Base-by-base conservation (phyloP, 1,140 invertebrate species). In the Cryptotermes secundus region DNA sequence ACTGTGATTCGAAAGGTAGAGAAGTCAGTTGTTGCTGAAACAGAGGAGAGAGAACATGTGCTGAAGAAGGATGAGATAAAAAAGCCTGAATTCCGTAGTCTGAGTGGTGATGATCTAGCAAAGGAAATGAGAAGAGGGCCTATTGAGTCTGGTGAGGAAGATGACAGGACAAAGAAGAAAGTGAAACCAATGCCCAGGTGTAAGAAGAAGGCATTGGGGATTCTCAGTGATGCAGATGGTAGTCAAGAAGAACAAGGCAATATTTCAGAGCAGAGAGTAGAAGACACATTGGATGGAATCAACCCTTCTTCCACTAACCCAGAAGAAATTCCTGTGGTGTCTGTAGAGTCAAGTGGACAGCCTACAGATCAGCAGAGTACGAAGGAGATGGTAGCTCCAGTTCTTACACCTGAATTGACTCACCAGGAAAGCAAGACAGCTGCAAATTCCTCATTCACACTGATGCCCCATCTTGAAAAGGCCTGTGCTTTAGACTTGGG, bases 381-480 rank as follows among this genome's bases (percentile, higher is more conserved):
- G 26, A 49, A 82, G 59, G 59, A 72, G 1, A 72, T 72, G 59
- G 59, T 72, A 26, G 59, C 59, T 31, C 59, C 59, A 31, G 26
- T 72, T n/a, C 59, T 72, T 26, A 72, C n/a, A 31, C 59, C 85
- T n/a, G 81, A 84, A 87, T 89, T 88, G 42, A 31, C 14, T 12
- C 59, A 31, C 1, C 59, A 72, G 59, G 83, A 86, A 86, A 82
- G n/a, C 53, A 82, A 45, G 19, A 34, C 38, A 34, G 81, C 35
- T 82, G 38, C 35, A 82, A 59, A 34, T 82, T n/a, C 42, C n/a
- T 72, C 59, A 82, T 59, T 59, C 31, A 59, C 81, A 49, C 22
- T 82, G 42, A 82, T 82, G 81, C 85, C 65, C 42, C 82, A 12
- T 22, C 83, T 24, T 53, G 42, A 53, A 38, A 84, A 22, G n/a